Evolutionary conservation across 2,888 invertebrate species (phyloP), one percentile per base, ranked within the genome.

Genomic region (Eilema griseolum): DNA sequence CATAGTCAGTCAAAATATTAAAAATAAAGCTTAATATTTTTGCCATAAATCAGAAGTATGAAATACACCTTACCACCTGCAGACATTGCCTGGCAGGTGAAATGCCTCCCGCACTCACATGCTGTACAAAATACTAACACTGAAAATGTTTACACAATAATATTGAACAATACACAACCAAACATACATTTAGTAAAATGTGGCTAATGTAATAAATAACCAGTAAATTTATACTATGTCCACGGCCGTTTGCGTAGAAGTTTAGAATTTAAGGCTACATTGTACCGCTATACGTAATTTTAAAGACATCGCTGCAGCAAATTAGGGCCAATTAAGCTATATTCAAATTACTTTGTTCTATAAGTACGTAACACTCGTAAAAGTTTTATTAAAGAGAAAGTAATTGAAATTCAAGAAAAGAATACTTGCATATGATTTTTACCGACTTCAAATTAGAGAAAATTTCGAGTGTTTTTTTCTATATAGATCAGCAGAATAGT

Each of bases 291-390:
- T 74, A 73, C 70, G 67, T 75, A 24, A 66, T 80, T 85, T 86
- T 75, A 82, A 85, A 87, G 83, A 88, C 90, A 89, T 89, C 88
- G 89, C 88, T 85, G 84, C 87, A 77, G 86, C 88, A 88, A 88
- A 89, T 90, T 91, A 89, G 87, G 85, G 86, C 91, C 92, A 92
- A 93, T 94, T 90, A 90, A 88, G 83, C 88, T 86, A 82, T 86
- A 86, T 20, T 87, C 88, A 90, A 92, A 94, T 92, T 89, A 86
- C 88, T 93, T 94, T 93, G 93, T 88, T 84, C 85, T 85, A 84
- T 84, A 84, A 84, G 57, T 86, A 88, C 83, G 87, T 85, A 74
- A 82, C 85, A 85, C 83, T 87, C 85, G 84, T 92, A 90, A 92
- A 91, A 79, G 75, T 83, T 81, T 79, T 37, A 52, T 52, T 52